phyloP scores from a whole-genome alignment of 2,888 invertebrate species.

The Serrognathus titanus region DNA sequence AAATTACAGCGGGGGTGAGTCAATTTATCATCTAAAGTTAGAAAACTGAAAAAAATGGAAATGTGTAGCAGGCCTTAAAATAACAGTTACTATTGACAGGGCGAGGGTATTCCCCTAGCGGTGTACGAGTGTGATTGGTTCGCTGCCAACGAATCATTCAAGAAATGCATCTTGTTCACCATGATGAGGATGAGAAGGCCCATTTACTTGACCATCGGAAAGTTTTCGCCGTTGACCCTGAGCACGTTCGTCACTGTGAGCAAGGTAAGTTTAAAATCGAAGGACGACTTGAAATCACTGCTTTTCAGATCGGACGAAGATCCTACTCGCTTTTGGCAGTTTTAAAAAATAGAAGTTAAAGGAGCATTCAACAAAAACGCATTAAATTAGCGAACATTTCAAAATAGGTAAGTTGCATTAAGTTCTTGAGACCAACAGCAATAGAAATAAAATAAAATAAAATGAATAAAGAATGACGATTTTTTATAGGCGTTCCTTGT shows the following conservation, averaged over 20 bases:
- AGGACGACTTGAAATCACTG: neutral
- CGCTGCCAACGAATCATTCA: slow-evolving; percentile 21
- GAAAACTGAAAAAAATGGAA: neutral
- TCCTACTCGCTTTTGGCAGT: slow-evolving; percentile 25
- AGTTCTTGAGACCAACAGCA: no score
- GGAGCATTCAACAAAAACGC: no score
- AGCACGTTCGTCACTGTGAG: slow-evolving; percentile 28
- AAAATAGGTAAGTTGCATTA: no score
- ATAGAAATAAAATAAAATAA: no score
- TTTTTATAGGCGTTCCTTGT: no score
- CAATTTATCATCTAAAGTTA: neutral
- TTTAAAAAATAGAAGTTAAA: slow-evolving; percentile 12
- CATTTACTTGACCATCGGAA: slow-evolving; percentile 30
- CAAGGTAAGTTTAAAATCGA: neutral
- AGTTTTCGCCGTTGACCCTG: slow-evolving; percentile 29
- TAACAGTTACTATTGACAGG: slow-evolving; percentile 10
- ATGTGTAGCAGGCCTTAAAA: neutral
- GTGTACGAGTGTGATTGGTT: slow-evolving; percentile 29
- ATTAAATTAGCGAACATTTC: no score
- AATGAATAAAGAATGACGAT: no score
- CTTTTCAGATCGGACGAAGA: slow-evolving; percentile 24
- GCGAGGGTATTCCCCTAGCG: slow-evolving; percentile 20
- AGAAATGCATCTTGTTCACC: slow-evolving; percentile 28
- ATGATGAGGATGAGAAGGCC: slow-evolving; percentile 30
- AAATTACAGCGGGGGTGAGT: slow-evolving; percentile 17